phyloP scores from a whole-genome alignment of 2,797 vertebrate genomes.

The Chloroceryle inda region DNA sequence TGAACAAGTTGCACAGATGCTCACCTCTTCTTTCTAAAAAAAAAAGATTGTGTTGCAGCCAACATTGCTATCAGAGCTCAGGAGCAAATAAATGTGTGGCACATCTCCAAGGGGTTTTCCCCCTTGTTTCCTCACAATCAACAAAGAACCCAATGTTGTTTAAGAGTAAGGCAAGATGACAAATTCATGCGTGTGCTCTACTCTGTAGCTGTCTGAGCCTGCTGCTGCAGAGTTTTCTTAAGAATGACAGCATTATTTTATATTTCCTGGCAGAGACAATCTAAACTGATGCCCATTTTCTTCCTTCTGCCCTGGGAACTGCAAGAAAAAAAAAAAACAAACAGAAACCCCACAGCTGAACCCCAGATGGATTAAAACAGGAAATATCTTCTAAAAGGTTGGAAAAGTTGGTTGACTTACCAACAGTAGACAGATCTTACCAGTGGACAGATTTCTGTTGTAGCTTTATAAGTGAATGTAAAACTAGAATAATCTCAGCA shows the following conservation, averaged over 20 bases:
- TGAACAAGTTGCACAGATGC: constrained; percentile 32
- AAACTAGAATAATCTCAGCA: background rate
- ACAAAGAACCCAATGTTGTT: constrained; percentile 69
- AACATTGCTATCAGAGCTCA: constrained; percentile 33
- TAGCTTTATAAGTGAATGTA: background rate
- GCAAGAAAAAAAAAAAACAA: background rate
- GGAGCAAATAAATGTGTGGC: constrained; percentile 71
- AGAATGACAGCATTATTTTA: constrained; percentile 61
- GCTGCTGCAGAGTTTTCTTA: constrained; percentile 56
- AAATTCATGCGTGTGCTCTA: constrained; percentile 62
- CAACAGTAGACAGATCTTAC: background rate
- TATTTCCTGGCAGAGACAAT: constrained; percentile 57
- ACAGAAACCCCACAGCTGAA: background rate
- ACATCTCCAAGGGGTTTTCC: constrained; percentile 64
- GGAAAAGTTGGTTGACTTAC: background rate
- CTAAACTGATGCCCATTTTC: constrained; percentile 52
- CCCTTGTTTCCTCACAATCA: constrained; percentile 49
- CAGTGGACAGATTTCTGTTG: background rate
- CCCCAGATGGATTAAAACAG: constrained; percentile 4
- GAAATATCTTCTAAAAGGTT: constrained; percentile 5
- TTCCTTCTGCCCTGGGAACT: constrained; percentile 37
- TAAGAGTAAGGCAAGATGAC: constrained; percentile 53
- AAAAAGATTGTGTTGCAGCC: constrained; percentile 45
- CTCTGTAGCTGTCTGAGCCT: constrained; percentile 69
- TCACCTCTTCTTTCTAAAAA: constrained; percentile 41